These are phyloP conservation scores for Zophobas morio DNA, from an alignment of 1,140 invertebrate species.

Conservation along the genomic window DNA sequence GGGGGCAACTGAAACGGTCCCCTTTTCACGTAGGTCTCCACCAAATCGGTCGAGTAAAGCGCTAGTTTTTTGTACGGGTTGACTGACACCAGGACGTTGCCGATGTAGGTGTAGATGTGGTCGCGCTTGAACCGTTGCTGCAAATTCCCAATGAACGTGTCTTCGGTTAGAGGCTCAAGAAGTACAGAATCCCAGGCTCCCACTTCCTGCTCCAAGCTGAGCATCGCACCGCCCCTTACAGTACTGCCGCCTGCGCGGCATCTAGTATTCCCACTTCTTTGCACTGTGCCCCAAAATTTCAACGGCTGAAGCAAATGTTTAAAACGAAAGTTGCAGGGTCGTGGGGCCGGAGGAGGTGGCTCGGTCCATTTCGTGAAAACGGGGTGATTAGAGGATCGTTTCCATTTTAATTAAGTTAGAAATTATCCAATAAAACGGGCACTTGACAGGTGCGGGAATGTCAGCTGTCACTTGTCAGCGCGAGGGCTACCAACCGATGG, in stretches of 20 bases:
- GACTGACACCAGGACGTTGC: conserved; percentile 82
- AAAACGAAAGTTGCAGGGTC: neutral
- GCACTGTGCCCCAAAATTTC: conserved; percentile 57
- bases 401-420: conserved; percentile 46
- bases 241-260: conserved; percentile 63
- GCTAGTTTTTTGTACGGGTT: conserved; percentile 86
- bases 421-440: conserved; percentile 41
- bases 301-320: conserved; percentile 10
- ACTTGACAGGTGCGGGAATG: too few relatives aligned
- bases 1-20: conserved; percentile 90
- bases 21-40: conserved; percentile 82
- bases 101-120: conserved; percentile 88
- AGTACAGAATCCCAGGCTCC: conserved; percentile 84
- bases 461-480: too few relatives aligned
- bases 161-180: conserved; percentile 82
- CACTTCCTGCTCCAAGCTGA: conserved; percentile 71
- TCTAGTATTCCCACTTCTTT: conserved; percentile 61
- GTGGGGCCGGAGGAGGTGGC: neutral
- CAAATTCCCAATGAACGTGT: conserved; percentile 82
- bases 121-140: conserved; percentile 83
- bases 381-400: neutral
- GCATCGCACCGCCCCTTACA: conserved; percentile 64
- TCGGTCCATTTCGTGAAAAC: conserved; percentile 15
- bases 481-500: too few relatives aligned
- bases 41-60: conserved; percentile 84